These are phyloP conservation scores for Synergus gifuensis DNA, from an alignment of 2,888 invertebrate genomes.

Conservation along the genomic window DNA sequence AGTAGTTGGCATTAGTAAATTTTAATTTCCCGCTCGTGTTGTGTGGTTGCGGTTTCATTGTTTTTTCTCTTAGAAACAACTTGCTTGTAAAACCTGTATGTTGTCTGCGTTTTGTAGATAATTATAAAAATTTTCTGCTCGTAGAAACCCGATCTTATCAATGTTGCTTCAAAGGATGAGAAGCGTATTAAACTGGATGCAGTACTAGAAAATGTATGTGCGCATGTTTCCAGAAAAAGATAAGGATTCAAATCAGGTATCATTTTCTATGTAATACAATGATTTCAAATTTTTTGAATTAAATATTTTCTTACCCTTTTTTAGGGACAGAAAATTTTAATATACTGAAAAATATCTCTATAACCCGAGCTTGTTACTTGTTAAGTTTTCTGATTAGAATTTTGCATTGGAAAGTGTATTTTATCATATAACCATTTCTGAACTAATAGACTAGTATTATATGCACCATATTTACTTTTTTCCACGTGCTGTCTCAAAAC, in stretches of 20 bases:
- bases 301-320: background rate
- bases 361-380: background rate
- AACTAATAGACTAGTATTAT: background rate
- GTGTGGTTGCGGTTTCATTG: background rate
- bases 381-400: background rate
- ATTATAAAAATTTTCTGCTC: conserved; percentile 13
- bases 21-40: background rate
- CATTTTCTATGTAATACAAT: background rate
- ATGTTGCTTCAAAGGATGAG: conserved; percentile 7
- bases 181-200: background rate
- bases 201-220: background rate
- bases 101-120: conserved; percentile 1
- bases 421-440: background rate
- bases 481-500: conserved; percentile 26
- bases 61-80: background rate
- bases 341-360: background rate
- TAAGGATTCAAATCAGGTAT: background rate
- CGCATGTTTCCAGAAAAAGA: background rate
- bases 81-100: conserved; percentile 22
- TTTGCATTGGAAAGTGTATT: background rate
- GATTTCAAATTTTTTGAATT: background rate
- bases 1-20: background rate
- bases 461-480: background rate
- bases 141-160: conserved; percentile 29
- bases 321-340: background rate